Evolutionary conservation across 2,113 vertebrate species (phyloP).

Genomic region (Grallaria varia): DNA sequence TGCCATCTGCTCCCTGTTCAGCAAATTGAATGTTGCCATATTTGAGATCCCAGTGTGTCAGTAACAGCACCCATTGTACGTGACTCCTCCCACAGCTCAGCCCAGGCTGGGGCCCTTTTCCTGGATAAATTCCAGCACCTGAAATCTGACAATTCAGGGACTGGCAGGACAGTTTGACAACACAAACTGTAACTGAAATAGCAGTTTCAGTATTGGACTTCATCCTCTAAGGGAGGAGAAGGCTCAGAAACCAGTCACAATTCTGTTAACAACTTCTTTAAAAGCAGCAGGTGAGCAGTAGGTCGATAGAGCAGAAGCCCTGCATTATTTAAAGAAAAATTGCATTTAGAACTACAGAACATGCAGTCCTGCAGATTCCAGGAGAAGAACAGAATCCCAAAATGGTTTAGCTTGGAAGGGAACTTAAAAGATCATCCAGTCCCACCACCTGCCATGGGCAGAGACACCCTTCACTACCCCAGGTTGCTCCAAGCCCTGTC

Average conservation of each 20-base stretch:
- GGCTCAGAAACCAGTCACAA: neutral
- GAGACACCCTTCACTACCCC: neutral
- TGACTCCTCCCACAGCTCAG: no score
- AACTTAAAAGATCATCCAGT: neutral
- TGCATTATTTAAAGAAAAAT: neutral
- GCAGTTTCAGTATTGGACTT: accelerated
- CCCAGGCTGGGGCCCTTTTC: neutral
- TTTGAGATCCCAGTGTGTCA: neutral
- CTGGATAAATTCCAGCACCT: neutral
- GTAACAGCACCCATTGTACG: neutral
- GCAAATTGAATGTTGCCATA: neutral
- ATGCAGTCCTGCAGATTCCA: neutral
- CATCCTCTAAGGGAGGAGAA: neutral
- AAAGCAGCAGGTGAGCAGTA: neutral
- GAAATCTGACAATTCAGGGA: neutral
- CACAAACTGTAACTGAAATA: neutral
- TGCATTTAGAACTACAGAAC: neutral
- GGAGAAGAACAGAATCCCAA: no score
- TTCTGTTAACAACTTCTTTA: neutral
- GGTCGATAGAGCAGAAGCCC: neutral
- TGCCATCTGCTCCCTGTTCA: neutral
- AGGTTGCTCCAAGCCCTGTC: neutral
- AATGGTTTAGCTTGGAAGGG: neutral
- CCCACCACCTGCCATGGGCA: neutral
- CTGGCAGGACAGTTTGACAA: neutral